Evolutionary conservation across 2,888 invertebrate species (phyloP).

Genomic region (Calephelis perditalis): DNA sequence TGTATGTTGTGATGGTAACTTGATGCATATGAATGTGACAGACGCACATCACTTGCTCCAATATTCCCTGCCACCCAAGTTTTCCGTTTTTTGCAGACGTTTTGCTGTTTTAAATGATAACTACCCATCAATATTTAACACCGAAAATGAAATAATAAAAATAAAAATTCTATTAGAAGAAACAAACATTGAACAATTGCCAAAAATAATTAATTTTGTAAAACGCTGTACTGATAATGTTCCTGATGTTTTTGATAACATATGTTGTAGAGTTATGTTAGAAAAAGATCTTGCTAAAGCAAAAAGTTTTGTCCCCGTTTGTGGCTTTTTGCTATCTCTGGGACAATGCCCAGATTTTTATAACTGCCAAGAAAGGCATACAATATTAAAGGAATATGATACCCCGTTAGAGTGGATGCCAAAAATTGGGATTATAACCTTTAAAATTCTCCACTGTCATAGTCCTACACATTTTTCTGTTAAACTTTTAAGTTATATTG

Average conservation of each 20-base stretch:
- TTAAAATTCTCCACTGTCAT: slow-evolving; percentile 75
- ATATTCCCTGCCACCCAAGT: slow-evolving; percentile 81
- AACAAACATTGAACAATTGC: slow-evolving; percentile 76
- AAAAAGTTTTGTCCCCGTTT: slow-evolving; percentile 64
- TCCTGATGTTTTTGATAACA: slow-evolving; percentile 46
- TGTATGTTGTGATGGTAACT: slow-evolving; percentile 83
- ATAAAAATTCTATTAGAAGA: slow-evolving; percentile 79
- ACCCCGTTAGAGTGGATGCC: slow-evolving; percentile 74
- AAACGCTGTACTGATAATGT: slow-evolving; percentile 61
- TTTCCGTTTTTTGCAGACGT: slow-evolving; percentile 83
- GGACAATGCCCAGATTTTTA: slow-evolving; percentile 80
- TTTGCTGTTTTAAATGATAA: slow-evolving; percentile 82
- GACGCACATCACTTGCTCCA: slow-evolving; percentile 84
- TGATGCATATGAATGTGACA: slow-evolving; percentile 80
- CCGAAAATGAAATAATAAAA: slow-evolving; percentile 43
- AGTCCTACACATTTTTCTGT: slow-evolving; percentile 81
- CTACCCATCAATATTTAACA: slow-evolving; percentile 64
- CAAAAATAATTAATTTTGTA: slow-evolving; percentile 79
- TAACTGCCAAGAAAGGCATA: slow-evolving; percentile 81
- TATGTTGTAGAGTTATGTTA: slow-evolving; percentile 47
- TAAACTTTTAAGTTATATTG: slow-evolving; percentile 49
- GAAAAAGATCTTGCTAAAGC: slow-evolving; percentile 64
- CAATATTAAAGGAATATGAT: slow-evolving; percentile 71
- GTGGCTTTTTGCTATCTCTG: slow-evolving; percentile 79
- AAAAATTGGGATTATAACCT: slow-evolving; percentile 72